Percentiles rank a stretch among this genome's conserved stretches.
phyloP scores from a whole-genome alignment of 1,140 invertebrate species.

The Tetramorium parvispinum region DNA sequence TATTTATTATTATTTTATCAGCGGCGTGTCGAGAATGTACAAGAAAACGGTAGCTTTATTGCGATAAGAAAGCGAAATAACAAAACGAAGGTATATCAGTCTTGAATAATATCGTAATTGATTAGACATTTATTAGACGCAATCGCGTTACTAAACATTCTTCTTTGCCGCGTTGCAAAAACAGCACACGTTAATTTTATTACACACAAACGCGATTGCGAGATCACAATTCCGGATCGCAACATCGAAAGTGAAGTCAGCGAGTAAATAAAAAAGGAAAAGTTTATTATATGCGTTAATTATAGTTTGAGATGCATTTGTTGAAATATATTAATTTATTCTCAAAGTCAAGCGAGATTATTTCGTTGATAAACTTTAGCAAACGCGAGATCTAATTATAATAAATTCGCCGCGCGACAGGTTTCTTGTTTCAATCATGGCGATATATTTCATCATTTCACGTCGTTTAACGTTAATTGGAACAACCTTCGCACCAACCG shows the following conservation, averaged over 20 bases:
- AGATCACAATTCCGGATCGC: neutral
- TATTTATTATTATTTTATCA: neutral
- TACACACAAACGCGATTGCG: neutral
- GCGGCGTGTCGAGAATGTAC: neutral
- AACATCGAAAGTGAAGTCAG: neutral
- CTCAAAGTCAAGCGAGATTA: neutral
- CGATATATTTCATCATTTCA: conserved; percentile 57
- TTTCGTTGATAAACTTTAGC: neutral
- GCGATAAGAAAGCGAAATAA: neutral
- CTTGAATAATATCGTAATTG: neutral
- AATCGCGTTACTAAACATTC: neutral
- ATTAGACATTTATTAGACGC: conserved; percentile 1
- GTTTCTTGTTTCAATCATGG: conserved; percentile 39
- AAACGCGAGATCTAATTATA: conserved; percentile 22
- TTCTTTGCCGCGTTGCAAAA: neutral
- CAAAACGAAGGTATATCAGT: neutral
- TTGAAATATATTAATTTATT: neutral
- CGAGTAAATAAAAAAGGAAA: neutral
- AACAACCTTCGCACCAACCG: conserved; percentile 76
- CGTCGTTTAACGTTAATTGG: conserved; percentile 77
- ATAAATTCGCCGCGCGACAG: neutral
- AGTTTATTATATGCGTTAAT: neutral
- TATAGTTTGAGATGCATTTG: neutral
- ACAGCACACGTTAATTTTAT: neutral
- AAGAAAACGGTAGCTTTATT: neutral